phyloP scores from a whole-genome alignment of 2,888 invertebrate genomes.

The Nomada flava region DNA sequence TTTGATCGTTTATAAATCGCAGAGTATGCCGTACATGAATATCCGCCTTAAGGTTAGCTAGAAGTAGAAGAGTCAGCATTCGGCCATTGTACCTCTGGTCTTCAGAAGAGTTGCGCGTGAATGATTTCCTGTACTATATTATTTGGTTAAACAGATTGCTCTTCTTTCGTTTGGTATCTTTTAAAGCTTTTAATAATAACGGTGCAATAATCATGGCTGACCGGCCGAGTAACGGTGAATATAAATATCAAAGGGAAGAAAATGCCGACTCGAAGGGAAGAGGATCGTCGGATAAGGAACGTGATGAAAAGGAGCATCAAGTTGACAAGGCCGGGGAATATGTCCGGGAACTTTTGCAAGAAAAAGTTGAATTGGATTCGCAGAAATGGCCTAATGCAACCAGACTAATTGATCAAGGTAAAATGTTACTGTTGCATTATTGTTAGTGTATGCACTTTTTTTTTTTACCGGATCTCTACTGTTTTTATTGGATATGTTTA shows the following conservation, averaged over 20 bases:
- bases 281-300: conserved; percentile 83
- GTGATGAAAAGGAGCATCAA: conserved; percentile 86
- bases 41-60: conserved; percentile 26
- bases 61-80: conserved; percentile 26
- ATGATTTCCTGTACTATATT: conserved; percentile 1
- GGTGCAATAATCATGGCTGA: conserved; percentile 72
- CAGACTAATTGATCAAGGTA: conserved; percentile 91
- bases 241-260: conserved; percentile 78
- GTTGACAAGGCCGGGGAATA: conserved; percentile 92
- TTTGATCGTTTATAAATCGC: not conserved
- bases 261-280: conserved; percentile 71
- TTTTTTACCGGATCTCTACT: not conserved
- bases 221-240: conserved; percentile 80
- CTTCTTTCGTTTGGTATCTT: not conserved
- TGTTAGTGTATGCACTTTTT: not conserved
- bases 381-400: conserved; percentile 89
- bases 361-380: conserved; percentile 87
- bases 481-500: conserved; percentile 7
- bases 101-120: conserved; percentile 5
- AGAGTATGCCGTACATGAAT: not conserved
- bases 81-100: conserved; percentile 42
- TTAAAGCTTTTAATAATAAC: not conserved
- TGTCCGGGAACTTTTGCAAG: conserved; percentile 89
- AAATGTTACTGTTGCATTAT: conserved; percentile 44
- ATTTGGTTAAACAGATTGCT: conserved; percentile 7